Evolutionary conservation across 2,888 invertebrate species (phyloP).

Genomic region (Eueremaeus valkanovi): DNA sequence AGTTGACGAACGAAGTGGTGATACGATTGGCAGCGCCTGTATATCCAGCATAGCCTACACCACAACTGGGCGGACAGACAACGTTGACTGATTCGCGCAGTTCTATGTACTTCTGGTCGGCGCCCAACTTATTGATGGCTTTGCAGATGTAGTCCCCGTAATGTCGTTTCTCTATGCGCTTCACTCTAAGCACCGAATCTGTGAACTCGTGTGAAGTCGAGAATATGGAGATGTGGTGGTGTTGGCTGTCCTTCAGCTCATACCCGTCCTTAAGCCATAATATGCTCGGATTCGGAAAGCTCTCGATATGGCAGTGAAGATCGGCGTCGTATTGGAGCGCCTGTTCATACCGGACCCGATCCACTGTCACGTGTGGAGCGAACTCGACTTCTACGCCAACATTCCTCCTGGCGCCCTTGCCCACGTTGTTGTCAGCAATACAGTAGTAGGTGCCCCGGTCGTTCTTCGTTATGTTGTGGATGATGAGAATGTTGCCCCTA

Average conservation of each 20-base stretch:
- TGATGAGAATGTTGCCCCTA: slow-evolving; percentile 73
- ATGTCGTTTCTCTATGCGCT: slow-evolving; percentile 83
- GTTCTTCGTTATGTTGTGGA: slow-evolving; percentile 67
- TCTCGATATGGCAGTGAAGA: slow-evolving; percentile 87
- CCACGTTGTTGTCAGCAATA: slow-evolving; percentile 60
- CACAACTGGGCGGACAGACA: slow-evolving; percentile 87
- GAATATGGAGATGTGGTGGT: slow-evolving; percentile 80
- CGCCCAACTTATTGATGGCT: slow-evolving; percentile 80
- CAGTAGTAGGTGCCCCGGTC: slow-evolving; percentile 91
- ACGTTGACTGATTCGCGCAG: slow-evolving; percentile 82
- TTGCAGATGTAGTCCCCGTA: slow-evolving; percentile 78
- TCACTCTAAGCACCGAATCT: slow-evolving; percentile 78
- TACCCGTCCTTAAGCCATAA: slow-evolving; percentile 78
- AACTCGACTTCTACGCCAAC: slow-evolving; percentile 70
- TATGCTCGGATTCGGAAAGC: slow-evolving; percentile 87
- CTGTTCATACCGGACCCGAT: slow-evolving; percentile 66
- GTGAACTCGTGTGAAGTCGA: slow-evolving; percentile 87
- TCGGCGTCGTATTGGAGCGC: slow-evolving; percentile 90
- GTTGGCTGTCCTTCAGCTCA: slow-evolving; percentile 73
- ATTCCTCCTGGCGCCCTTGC: slow-evolving; percentile 64
- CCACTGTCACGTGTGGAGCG: slow-evolving; percentile 40
- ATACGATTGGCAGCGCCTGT: slow-evolving; percentile 13
- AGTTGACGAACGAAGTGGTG: background rate
- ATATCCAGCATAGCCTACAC: slow-evolving; percentile 15
- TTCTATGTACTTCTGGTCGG: slow-evolving; percentile 70